Evolutionary conservation across 2,797 vertebrate species (phyloP).

Genomic region (Mallotus villosus): DNA sequence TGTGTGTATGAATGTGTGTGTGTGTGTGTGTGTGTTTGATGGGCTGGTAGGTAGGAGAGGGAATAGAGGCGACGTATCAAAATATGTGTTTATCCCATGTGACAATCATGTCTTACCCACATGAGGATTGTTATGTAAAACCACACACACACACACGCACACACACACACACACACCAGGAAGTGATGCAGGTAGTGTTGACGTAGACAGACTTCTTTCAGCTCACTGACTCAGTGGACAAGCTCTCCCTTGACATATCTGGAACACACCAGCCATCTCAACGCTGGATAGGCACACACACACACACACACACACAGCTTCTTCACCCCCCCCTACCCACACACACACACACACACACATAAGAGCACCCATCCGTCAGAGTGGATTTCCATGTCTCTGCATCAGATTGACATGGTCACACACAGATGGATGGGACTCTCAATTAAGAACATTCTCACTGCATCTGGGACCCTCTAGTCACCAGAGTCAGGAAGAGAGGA

Average conservation of each 20-base stretch:
- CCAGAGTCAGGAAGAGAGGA: conserved; percentile 5
- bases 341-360: conserved; percentile 24
- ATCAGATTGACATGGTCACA: conserved; percentile 39
- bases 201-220: conserved; percentile 30
- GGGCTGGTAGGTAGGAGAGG: too few species aligned
- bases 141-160: conserved; percentile 4
- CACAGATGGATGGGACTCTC: conserved; percentile 19
- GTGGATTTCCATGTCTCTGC: conserved; percentile 43
- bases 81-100: too few species aligned
- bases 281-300: conserved; percentile 38
- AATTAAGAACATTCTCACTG: conserved; percentile 32
- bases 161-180: conserved; percentile 22
- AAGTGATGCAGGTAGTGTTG: conserved; percentile 23
- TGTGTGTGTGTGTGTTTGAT: conserved; percentile 1
- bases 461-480: conserved; percentile 17
- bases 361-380: conserved; percentile 19
- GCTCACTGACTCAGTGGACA: conserved; percentile 45
- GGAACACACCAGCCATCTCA: conserved; percentile 37
- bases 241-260: conserved; percentile 48
- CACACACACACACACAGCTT: conserved; percentile 26
- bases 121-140: background rate
- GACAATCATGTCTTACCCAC: too few species aligned
- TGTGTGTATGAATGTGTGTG: background rate
- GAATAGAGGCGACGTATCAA: too few species aligned
- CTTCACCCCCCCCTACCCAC: conserved; percentile 1